A percentile compares a stretch with the other conserved stretches of the same genome.
Conservation (phyloP, 2,797 vertebrate species). For the Acridotheres tristis region DNA sequence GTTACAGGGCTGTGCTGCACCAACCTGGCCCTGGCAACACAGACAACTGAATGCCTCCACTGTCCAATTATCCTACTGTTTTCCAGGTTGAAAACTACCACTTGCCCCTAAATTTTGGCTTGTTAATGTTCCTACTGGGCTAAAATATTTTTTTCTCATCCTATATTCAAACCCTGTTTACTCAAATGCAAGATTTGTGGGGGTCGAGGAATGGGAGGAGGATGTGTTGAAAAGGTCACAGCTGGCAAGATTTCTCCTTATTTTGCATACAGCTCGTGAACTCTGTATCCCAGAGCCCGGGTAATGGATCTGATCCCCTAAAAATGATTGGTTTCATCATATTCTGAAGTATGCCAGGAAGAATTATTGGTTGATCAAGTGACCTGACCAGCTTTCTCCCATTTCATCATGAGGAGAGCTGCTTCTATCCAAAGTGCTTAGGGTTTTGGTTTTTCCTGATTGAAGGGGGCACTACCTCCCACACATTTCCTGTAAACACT, state of each 20-base stretch:
- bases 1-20: not conserved
- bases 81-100: not conserved
- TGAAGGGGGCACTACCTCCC: not conserved
- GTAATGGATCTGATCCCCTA: not conserved
- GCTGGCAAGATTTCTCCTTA: not conserved
- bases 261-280: not conserved
- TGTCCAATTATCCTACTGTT: not conserved
- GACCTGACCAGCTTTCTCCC: not conserved
- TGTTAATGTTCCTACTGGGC: not conserved
- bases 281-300: not conserved
- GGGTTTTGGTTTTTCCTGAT: not conserved
- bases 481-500: not conserved
- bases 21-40: not conserved
- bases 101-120: not conserved
- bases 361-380: accelerated
- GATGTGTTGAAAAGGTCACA: not conserved
- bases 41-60: not conserved
- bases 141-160: not conserved
- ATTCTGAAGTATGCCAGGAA: not conserved
- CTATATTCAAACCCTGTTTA: not conserved
- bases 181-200: not conserved
- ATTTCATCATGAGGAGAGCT: not conserved
- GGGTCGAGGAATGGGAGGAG: accelerated
- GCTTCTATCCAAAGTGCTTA: not conserved
- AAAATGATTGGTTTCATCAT: not conserved